A percentile compares a stretch with the other conserved stretches of the same genome.
Conservation (phyloP, 2,113 vertebrate genomes). For the Phalacrocorax aristotelis region DNA sequence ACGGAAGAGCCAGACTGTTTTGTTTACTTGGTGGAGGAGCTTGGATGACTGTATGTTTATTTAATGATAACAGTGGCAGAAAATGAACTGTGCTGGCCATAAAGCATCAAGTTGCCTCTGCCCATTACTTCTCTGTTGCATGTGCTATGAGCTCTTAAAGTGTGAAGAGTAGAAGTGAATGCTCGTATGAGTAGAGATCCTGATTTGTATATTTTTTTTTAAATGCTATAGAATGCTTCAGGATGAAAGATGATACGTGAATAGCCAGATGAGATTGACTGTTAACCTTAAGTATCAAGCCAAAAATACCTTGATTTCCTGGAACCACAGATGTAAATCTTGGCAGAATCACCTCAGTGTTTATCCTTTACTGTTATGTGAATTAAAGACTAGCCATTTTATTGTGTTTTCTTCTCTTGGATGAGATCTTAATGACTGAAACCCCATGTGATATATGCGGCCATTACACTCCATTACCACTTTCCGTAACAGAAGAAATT, state of each 20-base stretch:
- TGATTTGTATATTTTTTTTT: slow-evolving; percentile 29
- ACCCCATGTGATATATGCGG: slow-evolving; percentile 22
- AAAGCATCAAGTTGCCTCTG: neutral
- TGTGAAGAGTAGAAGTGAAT: neutral
- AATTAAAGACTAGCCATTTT: slow-evolving; percentile 23
- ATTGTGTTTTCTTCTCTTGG: slow-evolving; percentile 12
- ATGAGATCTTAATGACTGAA: slow-evolving; percentile 38
- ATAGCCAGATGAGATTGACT: neutral
- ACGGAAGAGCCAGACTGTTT: neutral
- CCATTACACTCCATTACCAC: slow-evolving; percentile 35
- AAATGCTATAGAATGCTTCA: neutral
- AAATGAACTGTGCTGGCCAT: neutral
- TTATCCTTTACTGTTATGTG: slow-evolving; percentile 23
- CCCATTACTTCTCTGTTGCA: neutral
- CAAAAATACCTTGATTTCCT: slow-evolving; percentile 52
- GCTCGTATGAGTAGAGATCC: neutral
- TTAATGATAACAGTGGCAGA: neutral
- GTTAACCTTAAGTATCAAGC: slow-evolving; percentile 8
- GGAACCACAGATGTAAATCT: slow-evolving; percentile 40
- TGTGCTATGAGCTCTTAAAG: neutral
- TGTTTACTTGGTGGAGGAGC: neutral
- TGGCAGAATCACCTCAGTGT: slow-evolving; percentile 36
- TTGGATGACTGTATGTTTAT: neutral
- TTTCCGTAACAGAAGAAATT: slow-evolving; percentile 8
- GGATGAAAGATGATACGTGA: neutral